phyloP scores from a whole-genome alignment of 2,113 vertebrate genomes.

The Globicephala melas region DNA sequence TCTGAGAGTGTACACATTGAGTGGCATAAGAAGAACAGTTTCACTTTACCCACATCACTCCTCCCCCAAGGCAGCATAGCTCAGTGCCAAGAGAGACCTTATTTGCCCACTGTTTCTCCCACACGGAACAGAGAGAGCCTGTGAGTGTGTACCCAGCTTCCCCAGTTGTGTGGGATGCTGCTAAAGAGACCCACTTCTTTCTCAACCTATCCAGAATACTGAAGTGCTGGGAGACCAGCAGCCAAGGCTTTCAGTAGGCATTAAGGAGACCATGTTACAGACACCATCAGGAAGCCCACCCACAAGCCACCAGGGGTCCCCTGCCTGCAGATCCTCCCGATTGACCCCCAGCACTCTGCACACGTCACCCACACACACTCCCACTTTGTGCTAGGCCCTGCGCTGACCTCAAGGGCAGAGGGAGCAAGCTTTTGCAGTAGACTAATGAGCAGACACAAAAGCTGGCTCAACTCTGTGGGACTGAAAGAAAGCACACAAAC shows the following conservation, averaged over 20 bases:
- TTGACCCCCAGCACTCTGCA: not conserved
- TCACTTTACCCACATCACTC: not conserved
- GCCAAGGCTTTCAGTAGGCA: not conserved
- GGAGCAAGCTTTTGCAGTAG: not conserved
- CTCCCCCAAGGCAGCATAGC: not conserved
- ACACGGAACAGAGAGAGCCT: not conserved
- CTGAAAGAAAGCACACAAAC: not conserved
- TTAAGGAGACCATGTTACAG: not conserved
- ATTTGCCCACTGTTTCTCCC: not conserved
- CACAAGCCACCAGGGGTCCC: not conserved
- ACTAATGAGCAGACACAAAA: not conserved
- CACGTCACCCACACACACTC: not conserved
- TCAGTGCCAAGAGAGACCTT: not conserved
- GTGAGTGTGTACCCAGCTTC: not conserved
- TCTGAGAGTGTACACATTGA: not conserved
- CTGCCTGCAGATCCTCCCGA: not conserved
- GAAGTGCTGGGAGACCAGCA: not conserved
- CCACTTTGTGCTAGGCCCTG: not conserved
- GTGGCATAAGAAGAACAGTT: not conserved
- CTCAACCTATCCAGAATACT: not conserved
- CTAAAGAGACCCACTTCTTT: not conserved
- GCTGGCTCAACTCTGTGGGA: not conserved
- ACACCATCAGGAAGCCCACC: not conserved
- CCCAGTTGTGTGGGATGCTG: not conserved
- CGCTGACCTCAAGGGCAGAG: not conserved